Percentiles rank a stretch among this genome's conserved stretches.
phyloP scores from a whole-genome alignment of 2,113 vertebrate species.

The Apaloderma vittatum region DNA sequence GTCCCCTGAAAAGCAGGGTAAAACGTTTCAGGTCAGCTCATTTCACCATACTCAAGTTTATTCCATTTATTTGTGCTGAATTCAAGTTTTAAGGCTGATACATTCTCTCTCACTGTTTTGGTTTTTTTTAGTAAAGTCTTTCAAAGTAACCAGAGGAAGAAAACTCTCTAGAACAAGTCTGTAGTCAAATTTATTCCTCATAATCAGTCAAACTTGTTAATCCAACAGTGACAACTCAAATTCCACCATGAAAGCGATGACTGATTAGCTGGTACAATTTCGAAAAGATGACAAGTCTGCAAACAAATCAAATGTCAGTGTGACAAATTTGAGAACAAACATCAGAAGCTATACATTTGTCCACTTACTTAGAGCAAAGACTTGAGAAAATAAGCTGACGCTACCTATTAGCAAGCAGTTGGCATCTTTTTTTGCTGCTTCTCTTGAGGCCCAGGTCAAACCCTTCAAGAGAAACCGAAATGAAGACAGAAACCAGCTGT shows the following conservation, averaged over 20 bases:
- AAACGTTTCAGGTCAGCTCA: not conserved
- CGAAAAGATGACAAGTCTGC: constrained; percentile 21
- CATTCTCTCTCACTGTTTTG: not conserved
- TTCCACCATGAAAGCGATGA: not conserved
- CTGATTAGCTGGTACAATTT: not conserved
- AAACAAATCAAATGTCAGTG: constrained; percentile 8
- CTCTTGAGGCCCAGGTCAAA: not conserved
- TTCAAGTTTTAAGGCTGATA: not conserved
- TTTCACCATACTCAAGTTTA: not conserved
- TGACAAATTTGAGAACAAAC: not conserved
- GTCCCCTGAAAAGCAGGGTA: fast-evolving
- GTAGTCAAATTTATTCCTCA: not conserved
- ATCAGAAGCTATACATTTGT: not conserved
- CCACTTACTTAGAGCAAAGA: not conserved
- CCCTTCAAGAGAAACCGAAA: not conserved
- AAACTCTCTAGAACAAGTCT: not conserved
- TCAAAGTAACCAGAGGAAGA: not conserved
- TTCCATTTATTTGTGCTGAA: not conserved
- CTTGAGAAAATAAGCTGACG: not conserved
- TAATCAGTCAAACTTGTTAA: not conserved
- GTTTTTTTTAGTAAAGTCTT: not conserved
- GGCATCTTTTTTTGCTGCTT: not conserved
- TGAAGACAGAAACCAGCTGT: not conserved
- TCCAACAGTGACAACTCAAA: not conserved
- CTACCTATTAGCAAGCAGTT: not conserved